Base-by-base conservation (phyloP, 2,888 invertebrate species). In the Rhabditoides inermis region DNA sequence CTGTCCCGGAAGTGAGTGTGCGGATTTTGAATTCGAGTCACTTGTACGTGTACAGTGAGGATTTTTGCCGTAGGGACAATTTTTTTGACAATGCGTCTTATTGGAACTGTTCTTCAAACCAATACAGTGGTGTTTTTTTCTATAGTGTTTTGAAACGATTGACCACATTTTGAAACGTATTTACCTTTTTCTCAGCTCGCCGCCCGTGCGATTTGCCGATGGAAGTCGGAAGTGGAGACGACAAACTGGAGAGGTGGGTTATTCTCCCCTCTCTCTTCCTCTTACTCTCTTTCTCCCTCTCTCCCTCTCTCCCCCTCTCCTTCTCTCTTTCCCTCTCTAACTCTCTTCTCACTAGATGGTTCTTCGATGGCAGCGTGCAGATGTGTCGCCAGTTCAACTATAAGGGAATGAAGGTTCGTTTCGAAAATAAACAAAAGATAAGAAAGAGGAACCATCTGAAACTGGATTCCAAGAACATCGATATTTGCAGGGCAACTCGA, bases 1-100 rank as follows among this genome's bases (percentile, higher is more conserved):
- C 51, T 75, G 75, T 58, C 73, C 73, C 35, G 71, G 72, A 60
- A 68, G 71, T 73, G 42, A 59, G 71, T 58, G 2, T 37, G 30
- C 18, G 1, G 4, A 23, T 25, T 18, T 23, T 49, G 1, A 15
- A 1, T 32, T 32, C 12, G 32, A 32, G 7, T 32, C 15, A 32
- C 32, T 32, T 15, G 32, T 15, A 10, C 10, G 7, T 10, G 15
- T 15, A 10, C 10, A 32, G 32, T 32, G 1, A 39, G 40, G n/a
- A n/a, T n/a, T n/a, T n/a, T n/a, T n/a, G n/a, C n/a, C n/a, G n/a
- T n/a, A n/a, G n/a, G n/a, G n/a, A n/a, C n/a, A n/a, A n/a, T n/a
- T n/a, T n/a, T n/a, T n/a, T n/a, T n/a, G n/a, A n/a, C n/a, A n/a
- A n/a, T n/a, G n/a, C n/a, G n/a, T n/a, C n/a, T n/a, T n/a, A n/a